Evolutionary conservation across 2,113 vertebrate species (phyloP).

Genomic region (Panurus biarmicus): DNA sequence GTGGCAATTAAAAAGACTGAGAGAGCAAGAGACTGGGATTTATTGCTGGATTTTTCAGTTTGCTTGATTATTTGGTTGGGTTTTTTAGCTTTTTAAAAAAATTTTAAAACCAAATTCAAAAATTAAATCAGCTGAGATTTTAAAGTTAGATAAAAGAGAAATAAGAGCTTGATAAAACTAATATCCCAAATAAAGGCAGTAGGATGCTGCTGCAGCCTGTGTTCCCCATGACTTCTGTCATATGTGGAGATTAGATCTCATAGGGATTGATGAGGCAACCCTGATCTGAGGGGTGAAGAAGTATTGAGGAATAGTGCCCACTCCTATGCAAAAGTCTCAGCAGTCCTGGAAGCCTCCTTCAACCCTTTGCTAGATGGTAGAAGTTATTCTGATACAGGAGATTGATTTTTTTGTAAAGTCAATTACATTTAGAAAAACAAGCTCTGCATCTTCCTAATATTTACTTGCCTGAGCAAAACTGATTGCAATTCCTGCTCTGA

Average conservation of each 20-base stretch:
- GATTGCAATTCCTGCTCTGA: neutral
- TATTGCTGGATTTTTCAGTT: neutral
- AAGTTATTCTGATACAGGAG: neutral
- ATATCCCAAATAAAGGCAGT: neutral
- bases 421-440: neutral
- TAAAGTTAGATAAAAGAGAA: neutral
- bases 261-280: neutral
- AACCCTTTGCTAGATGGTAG: neutral
- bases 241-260: neutral
- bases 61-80: neutral
- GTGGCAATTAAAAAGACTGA: constrained; percentile 34
- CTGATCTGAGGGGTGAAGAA: neutral
- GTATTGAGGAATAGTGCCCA: neutral
- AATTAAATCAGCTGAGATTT: neutral
- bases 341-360: neutral
- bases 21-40: neutral
- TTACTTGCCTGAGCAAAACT: neutral
- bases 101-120: neutral
- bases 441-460: neutral
- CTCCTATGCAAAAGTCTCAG: neutral
- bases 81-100: neutral
- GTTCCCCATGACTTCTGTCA: neutral
- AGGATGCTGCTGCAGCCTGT: neutral
- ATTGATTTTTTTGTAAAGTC: neutral
- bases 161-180: neutral